Conservation (phyloP, 2,888 invertebrate species). For the Drepana falcataria region DNA sequence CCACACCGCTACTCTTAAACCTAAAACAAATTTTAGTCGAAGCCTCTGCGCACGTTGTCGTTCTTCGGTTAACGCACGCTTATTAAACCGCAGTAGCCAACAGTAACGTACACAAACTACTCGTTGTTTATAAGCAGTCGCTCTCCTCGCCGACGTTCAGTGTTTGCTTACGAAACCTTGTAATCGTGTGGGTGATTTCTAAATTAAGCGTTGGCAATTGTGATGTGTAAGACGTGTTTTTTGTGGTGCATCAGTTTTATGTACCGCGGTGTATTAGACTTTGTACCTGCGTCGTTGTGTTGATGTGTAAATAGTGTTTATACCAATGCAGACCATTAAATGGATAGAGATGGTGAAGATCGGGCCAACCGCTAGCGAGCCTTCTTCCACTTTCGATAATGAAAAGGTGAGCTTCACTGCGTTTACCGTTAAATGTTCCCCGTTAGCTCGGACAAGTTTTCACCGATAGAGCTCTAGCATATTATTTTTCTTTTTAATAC, state of each 20-base stretch:
- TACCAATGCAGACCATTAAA: slow-evolving; percentile 66
- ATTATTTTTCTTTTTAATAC: neutral
- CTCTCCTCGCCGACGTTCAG: slow-evolving; percentile 41
- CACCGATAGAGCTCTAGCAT: neutral
- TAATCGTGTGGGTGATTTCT: slow-evolving; percentile 63
- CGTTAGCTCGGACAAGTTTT: neutral
- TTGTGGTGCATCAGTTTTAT: slow-evolving; percentile 34
- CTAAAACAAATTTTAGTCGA: slow-evolving; percentile 19
- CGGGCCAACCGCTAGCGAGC: slow-evolving; percentile 47
- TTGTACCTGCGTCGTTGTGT: slow-evolving; percentile 21
- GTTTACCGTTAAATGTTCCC: slow-evolving; percentile 28
- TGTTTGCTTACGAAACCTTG: slow-evolving; percentile 59
- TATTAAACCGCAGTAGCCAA: slow-evolving; percentile 29
- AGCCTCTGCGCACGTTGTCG: too few relatives aligned
- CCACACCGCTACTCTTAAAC: slow-evolving; percentile 22
- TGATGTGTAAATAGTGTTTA: slow-evolving; percentile 28
- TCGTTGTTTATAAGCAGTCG: slow-evolving; percentile 62
- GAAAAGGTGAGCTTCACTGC: slow-evolving; percentile 55
- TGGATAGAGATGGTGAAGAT: slow-evolving; percentile 73
- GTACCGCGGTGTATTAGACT: slow-evolving; percentile 21
- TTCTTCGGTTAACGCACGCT: too few relatives aligned
- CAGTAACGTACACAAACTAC: slow-evolving; percentile 34
- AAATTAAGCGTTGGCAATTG: slow-evolving; percentile 54
- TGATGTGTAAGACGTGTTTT: slow-evolving; percentile 47
- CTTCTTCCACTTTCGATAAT: slow-evolving; percentile 54